A percentile compares a stretch with the other conserved stretches of the same genome.
These are phyloP conservation scores for Upupa epops DNA, from an alignment of 2,113 vertebrate genomes.

Conservation along the genomic window DNA sequence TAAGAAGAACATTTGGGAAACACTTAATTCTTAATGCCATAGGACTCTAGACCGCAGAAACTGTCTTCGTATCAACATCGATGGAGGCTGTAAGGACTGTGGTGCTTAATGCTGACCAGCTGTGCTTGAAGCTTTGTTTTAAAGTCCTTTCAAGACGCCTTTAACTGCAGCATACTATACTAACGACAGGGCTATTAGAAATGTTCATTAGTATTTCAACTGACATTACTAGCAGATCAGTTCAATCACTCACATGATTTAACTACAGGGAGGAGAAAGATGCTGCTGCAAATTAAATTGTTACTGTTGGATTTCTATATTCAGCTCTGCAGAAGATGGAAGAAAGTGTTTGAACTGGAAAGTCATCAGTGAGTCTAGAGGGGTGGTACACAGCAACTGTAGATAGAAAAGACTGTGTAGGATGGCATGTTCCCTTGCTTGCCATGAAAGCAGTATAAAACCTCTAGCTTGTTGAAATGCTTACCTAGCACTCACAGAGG, in stretches of 20 bases:
- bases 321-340: background rate
- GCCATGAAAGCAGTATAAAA: background rate
- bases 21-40: background rate
- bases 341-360: background rate
- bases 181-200: background rate
- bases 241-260: background rate
- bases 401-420: background rate
- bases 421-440: background rate
- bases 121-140: slow-evolving; percentile 33
- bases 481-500: background rate
- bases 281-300: background rate
- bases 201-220: background rate
- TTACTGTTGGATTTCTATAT: background rate
- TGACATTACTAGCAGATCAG: background rate
- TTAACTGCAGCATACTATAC: background rate
- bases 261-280: background rate
- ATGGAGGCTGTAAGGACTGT: background rate
- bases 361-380: background rate
- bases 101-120: slow-evolving; percentile 23
- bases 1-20: slow-evolving; percentile 3
- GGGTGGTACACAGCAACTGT: background rate
- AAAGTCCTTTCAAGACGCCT: slow-evolving; percentile 7
- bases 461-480: background rate
- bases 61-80: background rate
- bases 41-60: slow-evolving; percentile 19